phyloP scores from a whole-genome alignment of 2,888 invertebrate species.

The Apotomis betuletana region DNA sequence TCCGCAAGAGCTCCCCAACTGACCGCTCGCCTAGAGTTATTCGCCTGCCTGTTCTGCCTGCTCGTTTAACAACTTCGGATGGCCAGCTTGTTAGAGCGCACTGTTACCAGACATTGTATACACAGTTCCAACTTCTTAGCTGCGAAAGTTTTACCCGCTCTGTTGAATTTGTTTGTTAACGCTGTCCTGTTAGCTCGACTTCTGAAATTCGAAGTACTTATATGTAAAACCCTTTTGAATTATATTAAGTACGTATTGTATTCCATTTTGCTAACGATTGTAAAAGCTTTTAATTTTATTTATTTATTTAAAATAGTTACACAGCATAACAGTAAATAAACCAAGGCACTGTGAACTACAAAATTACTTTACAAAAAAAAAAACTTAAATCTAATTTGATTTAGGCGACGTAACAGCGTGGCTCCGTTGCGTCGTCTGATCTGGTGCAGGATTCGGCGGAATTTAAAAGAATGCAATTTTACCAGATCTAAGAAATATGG shows the following conservation, averaged over 20 bases:
- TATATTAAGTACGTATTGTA: background rate
- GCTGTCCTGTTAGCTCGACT: constrained; percentile 64
- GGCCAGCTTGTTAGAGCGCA: constrained; percentile 76
- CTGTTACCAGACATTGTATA: constrained; percentile 71
- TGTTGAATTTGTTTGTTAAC: constrained; percentile 76
- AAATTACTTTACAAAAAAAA: too few species aligned
- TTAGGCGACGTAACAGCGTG: too few species aligned
- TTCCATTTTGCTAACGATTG: background rate
- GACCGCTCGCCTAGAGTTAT: constrained; percentile 55
- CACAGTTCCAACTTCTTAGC: constrained; percentile 76
- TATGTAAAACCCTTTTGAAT: background rate
- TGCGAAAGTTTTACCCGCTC: constrained; percentile 71
- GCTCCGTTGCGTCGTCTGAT: too few species aligned
- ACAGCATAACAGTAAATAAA: too few species aligned
- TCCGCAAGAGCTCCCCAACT: constrained; percentile 48
- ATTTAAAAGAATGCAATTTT: background rate
- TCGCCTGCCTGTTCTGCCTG: constrained; percentile 23
- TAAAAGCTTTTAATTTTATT: background rate
- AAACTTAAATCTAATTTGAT: too few species aligned
- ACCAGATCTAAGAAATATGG: background rate
- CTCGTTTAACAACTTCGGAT: constrained; percentile 75
- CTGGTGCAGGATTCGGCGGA: too few species aligned
- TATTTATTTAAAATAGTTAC: too few species aligned
- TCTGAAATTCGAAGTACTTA: constrained; percentile 41
- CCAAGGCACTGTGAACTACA: too few species aligned